A percentile compares a stretch with the other conserved stretches of the same genome.
Conservation (phyloP, 2,113 vertebrate species). For the Zapornia atra region DNA sequence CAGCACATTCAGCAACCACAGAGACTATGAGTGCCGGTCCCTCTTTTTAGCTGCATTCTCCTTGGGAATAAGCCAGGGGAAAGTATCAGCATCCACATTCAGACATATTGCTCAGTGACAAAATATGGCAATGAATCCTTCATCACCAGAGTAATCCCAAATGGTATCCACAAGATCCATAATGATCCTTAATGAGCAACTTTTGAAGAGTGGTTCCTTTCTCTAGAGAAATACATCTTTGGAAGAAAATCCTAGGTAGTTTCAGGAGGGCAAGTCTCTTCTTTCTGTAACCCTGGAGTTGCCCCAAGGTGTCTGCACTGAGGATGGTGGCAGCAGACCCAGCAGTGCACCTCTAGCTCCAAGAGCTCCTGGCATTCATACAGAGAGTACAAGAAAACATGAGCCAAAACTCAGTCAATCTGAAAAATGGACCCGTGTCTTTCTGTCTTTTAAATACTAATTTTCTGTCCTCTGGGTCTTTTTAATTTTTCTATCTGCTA, state of each 20-base stretch:
- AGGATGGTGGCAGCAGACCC: not conserved
- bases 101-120: not conserved
- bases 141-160: not conserved
- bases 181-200: not conserved
- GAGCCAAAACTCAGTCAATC: not conserved
- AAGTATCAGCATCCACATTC: not conserved
- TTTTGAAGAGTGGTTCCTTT: not conserved
- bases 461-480: not conserved
- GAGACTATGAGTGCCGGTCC: not conserved
- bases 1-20: not conserved
- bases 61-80: not conserved
- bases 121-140: not conserved
- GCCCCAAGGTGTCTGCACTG: not conserved
- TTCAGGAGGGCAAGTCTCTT: not conserved
- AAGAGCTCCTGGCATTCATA: not conserved
- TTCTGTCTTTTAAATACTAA: not conserved
- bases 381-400: not conserved
- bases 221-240: not conserved
- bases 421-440: not conserved
- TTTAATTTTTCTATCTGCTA: conserved; percentile 12
- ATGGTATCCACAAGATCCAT: not conserved
- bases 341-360: not conserved
- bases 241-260: not conserved
- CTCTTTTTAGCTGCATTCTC: not conserved
- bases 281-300: not conserved